Evolutionary conservation across 2,113 vertebrate genomes (phyloP).

Genomic region (Podarcis muralis): DNA sequence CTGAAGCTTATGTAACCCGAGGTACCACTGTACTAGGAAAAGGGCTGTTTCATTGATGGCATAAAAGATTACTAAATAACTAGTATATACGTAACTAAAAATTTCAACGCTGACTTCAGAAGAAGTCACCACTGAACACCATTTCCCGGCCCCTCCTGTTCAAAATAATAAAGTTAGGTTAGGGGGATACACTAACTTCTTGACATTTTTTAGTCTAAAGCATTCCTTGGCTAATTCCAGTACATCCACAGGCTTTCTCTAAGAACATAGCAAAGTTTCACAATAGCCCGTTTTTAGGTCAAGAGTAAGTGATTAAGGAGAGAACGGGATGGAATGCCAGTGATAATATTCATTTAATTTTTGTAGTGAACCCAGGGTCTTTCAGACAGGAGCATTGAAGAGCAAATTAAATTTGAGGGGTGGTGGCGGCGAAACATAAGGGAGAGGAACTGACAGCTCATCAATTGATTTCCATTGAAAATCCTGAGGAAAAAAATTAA

Average conservation of each 20-base stretch:
- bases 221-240: slow-evolving; percentile 43
- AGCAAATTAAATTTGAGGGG: slow-evolving; percentile 67
- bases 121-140: neutral
- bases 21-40: neutral
- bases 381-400: slow-evolving; percentile 64
- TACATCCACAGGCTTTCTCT: slow-evolving; percentile 24
- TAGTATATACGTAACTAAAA: neutral
- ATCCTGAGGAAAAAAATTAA: slow-evolving; percentile 94
- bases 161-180: slow-evolving; percentile 16
- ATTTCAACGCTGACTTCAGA: neutral
- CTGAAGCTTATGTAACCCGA: too few relatives aligned
- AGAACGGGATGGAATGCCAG: slow-evolving; percentile 77
- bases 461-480: slow-evolving; percentile 85
- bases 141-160: neutral
- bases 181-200: slow-evolving; percentile 26
- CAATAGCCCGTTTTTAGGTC: slow-evolving; percentile 64
- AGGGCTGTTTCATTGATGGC: neutral
- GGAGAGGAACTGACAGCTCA: slow-evolving; percentile 74
- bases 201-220: slow-evolving; percentile 34
- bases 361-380: slow-evolving; percentile 62
- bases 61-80: neutral
- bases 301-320: slow-evolving; percentile 68
- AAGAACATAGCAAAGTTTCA: slow-evolving; percentile 54
- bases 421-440: slow-evolving; percentile 23
- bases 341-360: slow-evolving; percentile 78